Evolutionary conservation across 1,140 invertebrate genomes (phyloP), one percentile per base, ranked within the genome.

Genomic region (Oedothorax gibbosus): DNA sequence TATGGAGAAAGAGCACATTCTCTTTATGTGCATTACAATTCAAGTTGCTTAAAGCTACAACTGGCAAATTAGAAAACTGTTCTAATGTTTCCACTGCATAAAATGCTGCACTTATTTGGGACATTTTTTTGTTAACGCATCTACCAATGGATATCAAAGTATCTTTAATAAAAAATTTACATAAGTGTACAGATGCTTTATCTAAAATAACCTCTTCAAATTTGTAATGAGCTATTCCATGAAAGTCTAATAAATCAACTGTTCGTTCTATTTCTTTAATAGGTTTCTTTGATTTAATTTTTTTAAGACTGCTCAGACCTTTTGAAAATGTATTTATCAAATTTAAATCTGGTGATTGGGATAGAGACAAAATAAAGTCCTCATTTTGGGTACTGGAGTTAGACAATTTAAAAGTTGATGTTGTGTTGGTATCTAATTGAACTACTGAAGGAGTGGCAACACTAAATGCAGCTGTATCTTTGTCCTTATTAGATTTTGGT

Each of bases 111-210:
- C 56, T 56, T 21, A 8, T 20, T 20, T 56, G 20, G 2, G 77
- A 62, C 21, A 2, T 2, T 14, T 56, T 14, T 56, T 68, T 14
- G 7, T 54, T 21, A 14, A 14, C 10, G 7, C 21, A 49, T 51
- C 54, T 18, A 7, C 77, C 77, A 49, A 62, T 79, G 18, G 62
- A 49, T 50, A 79, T 14, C 10, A 66, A 21, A 54, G 20, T 68
- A 15, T 15, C 35, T 10, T 65, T 51, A 54, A 79, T 56, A 79
- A 54, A 79, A 68, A 79, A 54, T 8, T 79, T 35, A 54, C 77
- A 79, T 12, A 14, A 68, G 20, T 14, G 2, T 20, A 20, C 54
- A 21, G 72, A 57, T 21, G 21, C 2, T 53, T n/a, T 69, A 18
- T 75, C n/a, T 14, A 21, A 56, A 7, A 51, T 1, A 35, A 35